Conservation (phyloP, 2,797 vertebrate genomes). For the Sebastiscus albofasciatus region DNA sequence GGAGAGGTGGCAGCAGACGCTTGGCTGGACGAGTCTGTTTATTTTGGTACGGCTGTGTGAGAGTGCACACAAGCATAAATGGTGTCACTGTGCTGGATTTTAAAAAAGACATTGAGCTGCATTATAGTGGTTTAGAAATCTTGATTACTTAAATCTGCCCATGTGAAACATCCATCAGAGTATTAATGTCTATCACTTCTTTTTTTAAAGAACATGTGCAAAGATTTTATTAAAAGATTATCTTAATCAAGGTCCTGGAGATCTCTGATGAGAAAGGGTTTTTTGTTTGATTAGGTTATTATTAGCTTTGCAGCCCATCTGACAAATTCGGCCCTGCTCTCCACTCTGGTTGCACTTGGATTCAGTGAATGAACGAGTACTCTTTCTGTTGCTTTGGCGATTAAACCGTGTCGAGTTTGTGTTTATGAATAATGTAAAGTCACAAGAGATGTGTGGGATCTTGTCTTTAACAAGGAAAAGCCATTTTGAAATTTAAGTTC, state of each 20-base stretch:
- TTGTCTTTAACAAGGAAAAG: conserved; percentile 1
- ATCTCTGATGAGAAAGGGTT: neutral
- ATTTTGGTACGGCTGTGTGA: neutral
- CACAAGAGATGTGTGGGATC: rapidly evolving
- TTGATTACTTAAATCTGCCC: neutral
- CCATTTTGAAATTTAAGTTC: neutral
- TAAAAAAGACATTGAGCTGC: neutral
- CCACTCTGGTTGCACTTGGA: neutral
- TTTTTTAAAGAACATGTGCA: neutral
- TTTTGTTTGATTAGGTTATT: conserved; percentile 4
- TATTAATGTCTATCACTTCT: conserved; percentile 29
- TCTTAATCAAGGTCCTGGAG: neutral
- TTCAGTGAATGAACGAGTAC: neutral
- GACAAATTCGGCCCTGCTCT: too few relatives aligned
- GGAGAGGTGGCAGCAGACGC: conserved; percentile 18
- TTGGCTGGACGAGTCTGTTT: neutral
- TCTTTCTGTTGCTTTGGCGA: neutral
- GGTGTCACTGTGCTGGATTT: neutral
- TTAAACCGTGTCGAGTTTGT: neutral
- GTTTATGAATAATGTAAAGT: neutral
- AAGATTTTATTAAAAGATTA: neutral
- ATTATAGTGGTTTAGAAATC: neutral
- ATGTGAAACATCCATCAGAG: conserved; percentile 10
- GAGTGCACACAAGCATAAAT: neutral
- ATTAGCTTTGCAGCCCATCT: neutral